Evolutionary conservation across 2,888 invertebrate species (phyloP), one percentile per base, ranked within the genome.

Genomic region (Quadriops clusia): DNA sequence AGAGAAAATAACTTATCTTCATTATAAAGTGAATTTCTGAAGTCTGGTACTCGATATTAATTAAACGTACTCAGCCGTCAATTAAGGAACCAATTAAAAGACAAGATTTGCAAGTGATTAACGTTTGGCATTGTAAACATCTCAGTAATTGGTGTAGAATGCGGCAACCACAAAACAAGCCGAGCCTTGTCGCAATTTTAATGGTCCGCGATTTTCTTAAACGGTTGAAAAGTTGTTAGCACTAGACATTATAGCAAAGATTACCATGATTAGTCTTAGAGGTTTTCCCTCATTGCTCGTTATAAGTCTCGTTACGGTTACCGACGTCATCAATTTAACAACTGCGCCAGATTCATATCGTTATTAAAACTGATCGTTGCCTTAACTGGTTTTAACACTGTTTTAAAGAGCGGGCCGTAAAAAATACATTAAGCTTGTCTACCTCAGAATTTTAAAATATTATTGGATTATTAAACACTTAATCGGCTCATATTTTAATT

Each of bases 151-250:
- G 46, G 45, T 40, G 38, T 40, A 34, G 42, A 45, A 51, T 49
- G 49, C 48, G 45, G 46, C 43, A 44, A 45, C 47, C 47, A 47
- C 47, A 44, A 38, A 52, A 49, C 48, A 50, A 47, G 47, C 45
- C 44, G 43, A 37, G 45, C 44, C 49, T 51, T 54, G 55, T 55
- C 57, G 55, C 55, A 49, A 49, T 56, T 52, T 57, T 59, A 61
- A 61, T 59, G 48, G 56, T 45, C 50, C 51, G 57, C 47, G 56
- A 60, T 60, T 59, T 60, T 60, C 58, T 58, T 60, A 60, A 61
- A 58, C 54, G 58, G 55, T 55, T 54, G 58, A 58, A 60, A 58
- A 60, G 59, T 60, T 58, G 58, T 58, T 58, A 58, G 55, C 54
- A 54, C 54, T 50, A 58, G 54, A 50, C 56, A 57, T 58, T 58